A percentile compares a stretch with the other conserved stretches of the same genome.
Evolutionary conservation across 1,140 invertebrate species (phyloP).

Genomic region (Aphidius gifuensis): DNA sequence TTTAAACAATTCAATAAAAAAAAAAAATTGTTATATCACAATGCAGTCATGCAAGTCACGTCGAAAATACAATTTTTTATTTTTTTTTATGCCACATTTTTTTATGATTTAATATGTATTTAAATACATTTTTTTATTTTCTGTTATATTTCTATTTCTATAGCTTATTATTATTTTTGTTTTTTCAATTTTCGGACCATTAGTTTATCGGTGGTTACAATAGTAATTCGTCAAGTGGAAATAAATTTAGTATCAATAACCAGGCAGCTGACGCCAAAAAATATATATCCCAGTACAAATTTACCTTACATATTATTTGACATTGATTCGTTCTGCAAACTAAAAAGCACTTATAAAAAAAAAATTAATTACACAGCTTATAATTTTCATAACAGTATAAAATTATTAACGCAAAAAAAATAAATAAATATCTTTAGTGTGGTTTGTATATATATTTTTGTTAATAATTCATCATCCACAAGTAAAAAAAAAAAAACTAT

Average conservation of each 20-base stretch:
- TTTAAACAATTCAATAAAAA: too few relatives aligned
- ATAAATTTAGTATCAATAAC: conserved; percentile 59
- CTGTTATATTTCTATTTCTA: conserved; percentile 1
- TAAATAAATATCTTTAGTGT: background rate
- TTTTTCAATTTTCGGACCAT: conserved; percentile 43
- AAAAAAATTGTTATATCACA: too few relatives aligned
- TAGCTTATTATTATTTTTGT: background rate
- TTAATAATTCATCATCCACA: too few relatives aligned
- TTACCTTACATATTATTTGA: too few relatives aligned
- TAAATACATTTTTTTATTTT: conserved; percentile 9
- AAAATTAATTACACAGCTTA: too few relatives aligned
- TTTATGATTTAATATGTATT: background rate
- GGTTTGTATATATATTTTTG: too few relatives aligned
- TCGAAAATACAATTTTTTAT: conserved; percentile 13
- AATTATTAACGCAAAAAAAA: background rate
- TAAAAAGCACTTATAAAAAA: too few relatives aligned
- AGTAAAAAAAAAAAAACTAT: conserved; percentile 1
- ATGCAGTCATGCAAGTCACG: background rate
- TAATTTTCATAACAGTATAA: background rate
- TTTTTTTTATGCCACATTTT: background rate
- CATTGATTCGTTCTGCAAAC: too few relatives aligned
- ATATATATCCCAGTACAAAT: background rate
- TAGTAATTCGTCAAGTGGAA: conserved; percentile 56
- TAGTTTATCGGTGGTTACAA: conserved; percentile 42
- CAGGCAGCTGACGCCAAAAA: conserved; percentile 50